Evolutionary conservation across 2,888 invertebrate genomes (phyloP).

Genomic region (Lysandra coridon): DNA sequence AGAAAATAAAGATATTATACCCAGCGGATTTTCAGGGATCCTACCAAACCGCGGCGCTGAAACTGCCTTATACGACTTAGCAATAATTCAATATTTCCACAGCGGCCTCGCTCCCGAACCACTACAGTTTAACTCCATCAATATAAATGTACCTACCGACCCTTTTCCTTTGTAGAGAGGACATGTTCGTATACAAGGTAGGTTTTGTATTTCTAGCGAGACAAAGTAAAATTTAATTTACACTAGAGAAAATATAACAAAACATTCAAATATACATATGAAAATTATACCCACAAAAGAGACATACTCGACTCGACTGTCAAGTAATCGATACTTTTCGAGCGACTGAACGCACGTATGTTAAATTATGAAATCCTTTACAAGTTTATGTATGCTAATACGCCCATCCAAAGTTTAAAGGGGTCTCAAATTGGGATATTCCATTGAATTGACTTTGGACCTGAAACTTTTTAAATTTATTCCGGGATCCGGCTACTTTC

Average conservation of each 20-base stretch:
- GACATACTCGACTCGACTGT: background rate
- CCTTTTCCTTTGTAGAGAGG: background rate
- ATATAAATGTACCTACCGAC: constrained; percentile 39
- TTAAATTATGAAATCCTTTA: constrained; percentile 16
- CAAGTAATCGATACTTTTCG: background rate
- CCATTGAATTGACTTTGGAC: constrained; percentile 44
- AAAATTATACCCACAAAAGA: background rate
- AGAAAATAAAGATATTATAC: background rate
- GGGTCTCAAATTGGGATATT: constrained; percentile 43
- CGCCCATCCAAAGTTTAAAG: constrained; percentile 26
- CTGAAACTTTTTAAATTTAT: constrained; percentile 46
- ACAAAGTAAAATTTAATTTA: background rate
- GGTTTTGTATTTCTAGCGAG: background rate
- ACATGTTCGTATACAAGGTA: background rate
- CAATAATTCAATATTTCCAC: constrained; percentile 50
- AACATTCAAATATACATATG: too few relatives aligned
- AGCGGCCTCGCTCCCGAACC: constrained; percentile 42
- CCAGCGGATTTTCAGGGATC: background rate
- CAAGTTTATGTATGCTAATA: constrained; percentile 28
- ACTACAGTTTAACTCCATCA: constrained; percentile 43
- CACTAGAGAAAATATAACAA: background rate
- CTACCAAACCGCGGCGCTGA: constrained; percentile 22
- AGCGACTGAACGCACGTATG: background rate
- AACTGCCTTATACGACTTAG: constrained; percentile 35
- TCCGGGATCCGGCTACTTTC: constrained; percentile 39